Conservation (phyloP, 2,113 vertebrate species). For the Hystrix cristata region DNA sequence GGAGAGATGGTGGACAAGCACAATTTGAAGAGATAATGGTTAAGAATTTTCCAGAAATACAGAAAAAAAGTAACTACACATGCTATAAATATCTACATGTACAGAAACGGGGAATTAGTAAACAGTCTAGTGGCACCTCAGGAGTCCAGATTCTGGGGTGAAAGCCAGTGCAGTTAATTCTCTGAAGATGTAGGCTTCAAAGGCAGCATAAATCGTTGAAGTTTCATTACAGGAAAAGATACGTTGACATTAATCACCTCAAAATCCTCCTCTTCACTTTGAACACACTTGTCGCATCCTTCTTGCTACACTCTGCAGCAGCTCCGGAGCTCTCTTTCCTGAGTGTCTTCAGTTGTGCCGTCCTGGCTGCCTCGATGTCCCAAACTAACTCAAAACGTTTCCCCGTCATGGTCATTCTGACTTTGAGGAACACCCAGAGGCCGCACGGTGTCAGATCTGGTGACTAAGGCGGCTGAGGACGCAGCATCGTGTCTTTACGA, state of each 20-base stretch:
- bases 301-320: rapidly evolving
- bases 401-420: neutral
- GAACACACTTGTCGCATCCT: neutral
- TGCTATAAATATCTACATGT: neutral
- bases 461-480: neutral
- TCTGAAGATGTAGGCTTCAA: neutral
- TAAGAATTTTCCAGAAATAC: neutral
- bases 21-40: neutral
- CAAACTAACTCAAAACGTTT: rapidly evolving
- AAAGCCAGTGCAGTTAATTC: no score
- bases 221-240: neutral
- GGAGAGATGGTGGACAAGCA: neutral
- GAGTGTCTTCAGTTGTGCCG: neutral
- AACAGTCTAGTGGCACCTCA: neutral
- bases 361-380: neutral
- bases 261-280: rapidly evolving
- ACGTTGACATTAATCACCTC: neutral
- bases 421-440: neutral
- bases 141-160: neutral
- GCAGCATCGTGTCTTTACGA: neutral
- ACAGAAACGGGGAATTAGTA: no score
- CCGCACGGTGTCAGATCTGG: no score
- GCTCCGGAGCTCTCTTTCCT: neutral
- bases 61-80: neutral
- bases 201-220: neutral